These are phyloP conservation scores for Neosalanx taihuensis DNA, from an alignment of 2,797 vertebrate genomes.

Conservation along the genomic window DNA sequence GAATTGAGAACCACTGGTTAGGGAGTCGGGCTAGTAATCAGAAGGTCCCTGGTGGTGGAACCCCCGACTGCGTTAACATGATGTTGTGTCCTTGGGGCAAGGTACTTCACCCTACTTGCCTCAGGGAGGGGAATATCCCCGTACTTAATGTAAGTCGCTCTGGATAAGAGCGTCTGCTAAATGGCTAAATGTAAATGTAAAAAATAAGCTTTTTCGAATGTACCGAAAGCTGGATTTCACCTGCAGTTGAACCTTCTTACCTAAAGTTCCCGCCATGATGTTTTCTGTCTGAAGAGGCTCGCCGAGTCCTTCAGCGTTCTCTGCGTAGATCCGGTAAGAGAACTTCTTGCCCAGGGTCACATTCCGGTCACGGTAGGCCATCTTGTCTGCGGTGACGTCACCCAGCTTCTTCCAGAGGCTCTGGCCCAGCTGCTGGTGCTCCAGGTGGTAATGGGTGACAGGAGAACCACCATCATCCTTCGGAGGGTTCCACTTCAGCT, in stretches of 20 bases:
- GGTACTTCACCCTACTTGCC: no score
- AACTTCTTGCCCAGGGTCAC: slow-evolving; percentile 78
- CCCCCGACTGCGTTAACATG: no score
- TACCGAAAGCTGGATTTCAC: background rate
- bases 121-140: no score
- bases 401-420: slow-evolving; percentile 76
- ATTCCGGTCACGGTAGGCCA: slow-evolving; percentile 71
- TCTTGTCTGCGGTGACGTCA: slow-evolving; percentile 62
- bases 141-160: no score
- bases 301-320: slow-evolving; percentile 76
- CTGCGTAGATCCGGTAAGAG: slow-evolving; percentile 77
- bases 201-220: background rate
- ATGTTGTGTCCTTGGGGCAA: no score
- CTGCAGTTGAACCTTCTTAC: slow-evolving; percentile 59
- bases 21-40: no score
- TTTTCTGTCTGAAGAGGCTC: slow-evolving; percentile 75
- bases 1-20: no score
- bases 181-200: background rate
- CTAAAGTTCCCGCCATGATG: slow-evolving; percentile 76
- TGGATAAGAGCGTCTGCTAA: no score
- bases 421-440: slow-evolving; percentile 72
- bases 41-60: no score
- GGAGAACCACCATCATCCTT: slow-evolving; percentile 76
- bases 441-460: slow-evolving; percentile 74
- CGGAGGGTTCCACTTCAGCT: slow-evolving; percentile 77